Evolutionary conservation across 2,113 vertebrate genomes (phyloP).

Genomic region (Gobiocypris rarus): DNA sequence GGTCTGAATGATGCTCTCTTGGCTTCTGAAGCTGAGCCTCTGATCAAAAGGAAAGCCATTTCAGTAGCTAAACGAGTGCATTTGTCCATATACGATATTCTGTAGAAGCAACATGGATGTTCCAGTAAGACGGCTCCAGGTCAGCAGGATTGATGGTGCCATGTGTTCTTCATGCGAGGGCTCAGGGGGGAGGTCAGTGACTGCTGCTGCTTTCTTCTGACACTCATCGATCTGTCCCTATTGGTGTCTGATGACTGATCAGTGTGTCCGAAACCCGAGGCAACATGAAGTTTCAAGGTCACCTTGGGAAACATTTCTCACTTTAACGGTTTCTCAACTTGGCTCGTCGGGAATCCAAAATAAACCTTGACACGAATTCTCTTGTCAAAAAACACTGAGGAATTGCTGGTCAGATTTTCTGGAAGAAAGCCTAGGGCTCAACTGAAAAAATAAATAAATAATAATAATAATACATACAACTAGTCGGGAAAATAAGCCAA

Average conservation of each 20-base stretch:
- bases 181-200: constrained; percentile 13
- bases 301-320: background rate
- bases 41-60: constrained; percentile 32
- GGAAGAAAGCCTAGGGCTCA: background rate
- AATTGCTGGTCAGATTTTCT: background rate
- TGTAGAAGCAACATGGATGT: constrained; percentile 4
- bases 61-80: constrained; percentile 27
- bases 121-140: constrained; percentile 33
- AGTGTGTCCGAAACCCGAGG: constrained; percentile 36
- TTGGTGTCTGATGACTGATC: constrained; percentile 47
- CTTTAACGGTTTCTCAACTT: background rate
- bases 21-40: constrained; percentile 20
- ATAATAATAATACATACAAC: too few species aligned
- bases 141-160: constrained; percentile 32
- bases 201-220: constrained; percentile 14
- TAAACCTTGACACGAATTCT: background rate
- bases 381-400: background rate
- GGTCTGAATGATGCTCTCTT: background rate
- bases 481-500: background rate
- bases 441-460: background rate
- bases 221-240: constrained; percentile 51
- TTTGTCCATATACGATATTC: background rate
- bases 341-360: background rate
- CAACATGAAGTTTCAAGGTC: constrained; percentile 42
- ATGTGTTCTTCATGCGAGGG: constrained; percentile 44